phyloP scores from a whole-genome alignment of 2,113 vertebrate species.

The Steatornis caripensis region DNA sequence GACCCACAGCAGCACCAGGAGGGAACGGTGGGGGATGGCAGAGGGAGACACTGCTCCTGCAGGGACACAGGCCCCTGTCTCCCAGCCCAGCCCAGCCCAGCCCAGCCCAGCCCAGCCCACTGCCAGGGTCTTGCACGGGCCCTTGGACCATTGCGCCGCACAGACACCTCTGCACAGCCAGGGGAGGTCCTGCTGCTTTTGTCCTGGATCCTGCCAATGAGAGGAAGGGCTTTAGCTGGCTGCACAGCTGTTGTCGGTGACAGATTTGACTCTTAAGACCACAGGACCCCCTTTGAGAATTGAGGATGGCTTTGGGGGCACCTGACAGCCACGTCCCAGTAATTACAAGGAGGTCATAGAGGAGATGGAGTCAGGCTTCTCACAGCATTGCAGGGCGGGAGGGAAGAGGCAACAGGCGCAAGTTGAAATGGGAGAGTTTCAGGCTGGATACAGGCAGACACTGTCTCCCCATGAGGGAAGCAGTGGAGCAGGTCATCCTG shows the following conservation, averaged over 20 bases:
- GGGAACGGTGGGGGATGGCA: neutral
- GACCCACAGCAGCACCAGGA: neutral
- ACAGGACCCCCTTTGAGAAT: neutral
- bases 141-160: no score
- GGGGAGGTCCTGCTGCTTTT: neutral
- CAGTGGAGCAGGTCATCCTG: neutral
- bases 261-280: neutral
- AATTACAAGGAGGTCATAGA: neutral
- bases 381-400: neutral
- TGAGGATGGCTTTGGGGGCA: neutral
- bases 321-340: neutral
- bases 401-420: neutral
- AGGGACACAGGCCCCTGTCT: neutral
- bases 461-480: no score
- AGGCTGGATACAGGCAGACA: neutral
- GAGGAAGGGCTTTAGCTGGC: neutral
- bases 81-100: neutral
- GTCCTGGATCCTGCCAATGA: neutral
- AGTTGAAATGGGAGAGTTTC: neutral
- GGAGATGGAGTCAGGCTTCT: neutral
- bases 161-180: neutral
- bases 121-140: neutral
- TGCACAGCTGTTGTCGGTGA: neutral
- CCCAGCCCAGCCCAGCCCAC: neutral
- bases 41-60: rapidly evolving